Conservation (phyloP, 2,888 invertebrate genomes). For the Calameuta pallipes region DNA sequence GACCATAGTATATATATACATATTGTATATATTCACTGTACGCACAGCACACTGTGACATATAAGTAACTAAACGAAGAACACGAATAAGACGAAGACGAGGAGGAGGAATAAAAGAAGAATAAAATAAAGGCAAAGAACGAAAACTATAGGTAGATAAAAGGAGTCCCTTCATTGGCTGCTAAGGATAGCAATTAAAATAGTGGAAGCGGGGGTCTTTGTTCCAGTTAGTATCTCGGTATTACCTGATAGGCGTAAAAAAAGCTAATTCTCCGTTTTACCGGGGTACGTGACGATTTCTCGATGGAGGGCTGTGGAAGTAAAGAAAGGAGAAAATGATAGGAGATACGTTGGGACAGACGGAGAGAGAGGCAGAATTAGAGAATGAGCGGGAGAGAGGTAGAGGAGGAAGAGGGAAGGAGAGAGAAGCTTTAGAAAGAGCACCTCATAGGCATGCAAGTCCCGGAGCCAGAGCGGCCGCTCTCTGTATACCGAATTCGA, state of each 20-base stretch:
- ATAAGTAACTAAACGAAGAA: too few relatives aligned
- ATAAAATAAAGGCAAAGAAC: too few relatives aligned
- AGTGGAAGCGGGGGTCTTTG: constrained; percentile 36
- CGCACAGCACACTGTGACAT: too few relatives aligned
- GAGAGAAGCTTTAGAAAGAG: constrained; percentile 24
- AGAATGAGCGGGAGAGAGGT: neutral
- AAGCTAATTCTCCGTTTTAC: constrained; percentile 51
- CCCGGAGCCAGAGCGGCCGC: constrained; percentile 47
- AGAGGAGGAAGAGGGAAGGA: constrained; percentile 11
- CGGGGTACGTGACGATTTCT: constrained; percentile 36
- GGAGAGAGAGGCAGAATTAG: constrained; percentile 5
- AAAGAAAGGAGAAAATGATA: too few relatives aligned
- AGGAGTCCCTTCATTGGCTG: neutral
- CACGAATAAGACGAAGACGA: too few relatives aligned
- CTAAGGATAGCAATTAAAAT: constrained; percentile 41
- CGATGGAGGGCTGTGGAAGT: too few relatives aligned
- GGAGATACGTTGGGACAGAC: too few relatives aligned
- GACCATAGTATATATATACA: too few relatives aligned
- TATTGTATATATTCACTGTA: too few relatives aligned
- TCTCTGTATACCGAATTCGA: constrained; percentile 67
- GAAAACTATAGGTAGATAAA: neutral
- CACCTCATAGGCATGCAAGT: constrained; percentile 60
- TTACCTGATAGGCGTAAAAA: constrained; percentile 42
- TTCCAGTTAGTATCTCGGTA: constrained; percentile 31
- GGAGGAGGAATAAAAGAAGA: too few relatives aligned